phyloP scores from a whole-genome alignment of 1,140 invertebrate species.

The Aphidius ervi region DNA sequence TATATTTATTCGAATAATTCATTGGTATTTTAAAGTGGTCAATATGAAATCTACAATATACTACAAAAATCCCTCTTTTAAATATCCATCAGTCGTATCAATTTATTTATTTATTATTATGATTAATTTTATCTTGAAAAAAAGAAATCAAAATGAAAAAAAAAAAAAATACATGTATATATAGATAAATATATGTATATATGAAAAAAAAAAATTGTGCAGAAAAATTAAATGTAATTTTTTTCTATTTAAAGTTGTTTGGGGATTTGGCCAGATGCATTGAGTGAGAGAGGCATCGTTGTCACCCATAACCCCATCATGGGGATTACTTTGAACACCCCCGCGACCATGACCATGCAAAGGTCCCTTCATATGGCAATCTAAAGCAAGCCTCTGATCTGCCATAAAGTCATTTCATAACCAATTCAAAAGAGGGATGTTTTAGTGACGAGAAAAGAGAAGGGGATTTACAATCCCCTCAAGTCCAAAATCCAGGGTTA shows the following conservation, averaged over 20 bases:
- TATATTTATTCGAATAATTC: too few species aligned
- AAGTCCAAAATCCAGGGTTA: constrained; percentile 46
- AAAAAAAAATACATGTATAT: too few species aligned
- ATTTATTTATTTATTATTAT: too few species aligned
- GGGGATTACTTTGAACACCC: constrained; percentile 24
- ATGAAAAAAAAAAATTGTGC: background rate
- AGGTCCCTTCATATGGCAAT: constrained; percentile 32
- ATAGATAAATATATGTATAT: background rate
- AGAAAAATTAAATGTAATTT: background rate
- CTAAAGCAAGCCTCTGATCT: constrained; percentile 51
- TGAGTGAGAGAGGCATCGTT: constrained; percentile 33
- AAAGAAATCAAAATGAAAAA: too few species aligned
- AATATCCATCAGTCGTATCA: too few species aligned
- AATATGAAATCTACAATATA: too few species aligned
- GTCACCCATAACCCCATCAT: constrained; percentile 33
- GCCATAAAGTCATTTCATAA: constrained; percentile 55
- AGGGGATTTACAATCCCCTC: constrained; percentile 45
- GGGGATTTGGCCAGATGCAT: constrained; percentile 23
- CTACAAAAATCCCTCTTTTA: too few species aligned
- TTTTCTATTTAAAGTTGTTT: constrained; percentile 1
- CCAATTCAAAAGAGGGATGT: constrained; percentile 37
- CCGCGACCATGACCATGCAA: constrained; percentile 24
- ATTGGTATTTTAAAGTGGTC: background rate
- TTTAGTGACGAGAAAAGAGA: background rate
- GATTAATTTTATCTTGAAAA: too few species aligned